These are phyloP conservation scores for Trachelus troglodyta DNA, from an alignment of 2,888 invertebrate genomes.

Conservation along the genomic window DNA sequence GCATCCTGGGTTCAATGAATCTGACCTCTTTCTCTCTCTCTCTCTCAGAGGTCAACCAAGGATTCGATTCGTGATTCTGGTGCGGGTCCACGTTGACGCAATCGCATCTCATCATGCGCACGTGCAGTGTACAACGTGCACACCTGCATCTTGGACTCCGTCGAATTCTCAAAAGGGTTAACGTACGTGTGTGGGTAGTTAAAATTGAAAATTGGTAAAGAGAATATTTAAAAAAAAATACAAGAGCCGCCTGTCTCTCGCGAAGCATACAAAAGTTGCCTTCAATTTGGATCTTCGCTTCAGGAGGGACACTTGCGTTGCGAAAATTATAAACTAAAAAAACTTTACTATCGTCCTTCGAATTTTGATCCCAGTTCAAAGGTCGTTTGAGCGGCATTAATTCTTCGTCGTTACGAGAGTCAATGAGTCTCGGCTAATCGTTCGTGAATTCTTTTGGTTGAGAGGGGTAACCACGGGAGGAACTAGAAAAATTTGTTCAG, in stretches of 20 bases:
- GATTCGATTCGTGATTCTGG: not conserved
- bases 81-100: not conserved
- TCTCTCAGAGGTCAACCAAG: not conserved
- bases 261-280: not conserved
- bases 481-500: not conserved
- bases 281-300: not conserved
- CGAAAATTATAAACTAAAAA: not conserved
- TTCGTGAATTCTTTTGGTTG: not conserved
- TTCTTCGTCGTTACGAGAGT: not conserved
- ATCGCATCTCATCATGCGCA: not conserved
- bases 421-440: not conserved
- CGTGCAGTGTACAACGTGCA: not conserved
- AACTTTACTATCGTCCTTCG: slow-evolving; percentile 3
- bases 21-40: not conserved
- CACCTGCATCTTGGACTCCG: not conserved
- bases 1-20: slow-evolving; percentile 90
- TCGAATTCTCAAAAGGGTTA: not conserved
- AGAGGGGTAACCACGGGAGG: not conserved
- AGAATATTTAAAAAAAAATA: not conserved
- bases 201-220: not conserved
- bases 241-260: not conserved
- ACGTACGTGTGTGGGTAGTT: not conserved
- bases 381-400: not conserved
- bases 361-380: slow-evolving; percentile 5
- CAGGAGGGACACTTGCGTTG: not conserved